Evolutionary conservation across 2,113 vertebrate genomes (phyloP).

Genomic region (Leptosomus discolor): DNA sequence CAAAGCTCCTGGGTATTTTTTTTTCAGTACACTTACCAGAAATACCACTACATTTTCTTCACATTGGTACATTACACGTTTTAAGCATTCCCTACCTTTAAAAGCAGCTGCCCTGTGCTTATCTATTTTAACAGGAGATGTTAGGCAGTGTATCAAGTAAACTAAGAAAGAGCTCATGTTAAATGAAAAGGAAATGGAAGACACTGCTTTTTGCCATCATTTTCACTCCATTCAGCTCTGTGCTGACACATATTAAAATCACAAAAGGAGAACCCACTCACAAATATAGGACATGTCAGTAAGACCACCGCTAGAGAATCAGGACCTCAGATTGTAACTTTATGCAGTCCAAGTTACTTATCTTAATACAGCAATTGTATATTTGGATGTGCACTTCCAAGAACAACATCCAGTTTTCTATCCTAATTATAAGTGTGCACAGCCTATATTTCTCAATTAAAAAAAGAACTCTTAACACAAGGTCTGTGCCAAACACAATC

Average conservation of each 20-base stretch:
- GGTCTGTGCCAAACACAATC: conserved; percentile 14
- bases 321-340: background rate
- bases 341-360: background rate
- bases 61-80: conserved; percentile 8
- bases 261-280: background rate
- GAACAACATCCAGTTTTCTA: background rate
- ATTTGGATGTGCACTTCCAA: background rate
- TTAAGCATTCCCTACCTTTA: conserved; percentile 32
- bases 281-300: background rate
- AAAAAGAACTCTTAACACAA: background rate
- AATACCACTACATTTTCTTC: conserved; percentile 57
- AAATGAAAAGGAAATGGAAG: background rate
- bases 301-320: background rate
- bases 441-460: conserved; percentile 19
- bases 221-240: background rate
- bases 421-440: background rate
- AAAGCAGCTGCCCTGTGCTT: background rate
- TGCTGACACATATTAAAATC: background rate
- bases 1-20: conserved; percentile 77
- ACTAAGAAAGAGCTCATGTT: background rate
- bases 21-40: conserved; percentile 69
- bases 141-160: background rate
- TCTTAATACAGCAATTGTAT: background rate
- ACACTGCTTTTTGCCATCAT: background rate
- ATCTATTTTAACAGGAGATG: background rate